A percentile compares a stretch with the other conserved stretches of the same genome.
These are phyloP conservation scores for Elephas maximus DNA, from an alignment of 2,113 vertebrate species.

Conservation along the genomic window DNA sequence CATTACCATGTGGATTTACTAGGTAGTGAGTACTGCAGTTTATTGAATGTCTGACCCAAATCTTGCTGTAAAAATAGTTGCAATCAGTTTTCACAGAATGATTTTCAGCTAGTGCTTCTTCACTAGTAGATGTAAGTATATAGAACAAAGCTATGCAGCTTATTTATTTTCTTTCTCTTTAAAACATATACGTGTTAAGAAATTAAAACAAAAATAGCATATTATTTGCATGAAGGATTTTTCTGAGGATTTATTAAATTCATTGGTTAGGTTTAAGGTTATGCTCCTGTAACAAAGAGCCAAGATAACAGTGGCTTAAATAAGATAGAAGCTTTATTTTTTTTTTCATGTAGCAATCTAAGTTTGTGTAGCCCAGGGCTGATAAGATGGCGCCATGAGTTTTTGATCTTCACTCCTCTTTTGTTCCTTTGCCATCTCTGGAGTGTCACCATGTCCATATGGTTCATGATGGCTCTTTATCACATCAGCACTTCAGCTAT, in stretches of 20 bases:
- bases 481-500: conserved; percentile 71
- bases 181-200: neutral
- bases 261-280: conserved; percentile 51
- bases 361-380: neutral
- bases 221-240: conserved; percentile 32
- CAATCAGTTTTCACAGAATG: neutral
- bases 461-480: conserved; percentile 60
- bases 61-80: conserved; percentile 49
- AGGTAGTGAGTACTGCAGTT: neutral
- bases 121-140: neutral
- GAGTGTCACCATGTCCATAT: conserved; percentile 12
- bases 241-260: conserved; percentile 38
- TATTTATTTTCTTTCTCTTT: conserved; percentile 14
- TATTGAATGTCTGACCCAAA: conserved; percentile 1
- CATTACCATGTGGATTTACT: conserved; percentile 20
- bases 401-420: neutral
- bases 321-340: conserved; percentile 63
- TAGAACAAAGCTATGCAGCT: neutral
- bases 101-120: conserved; percentile 26
- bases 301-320: conserved; percentile 44
- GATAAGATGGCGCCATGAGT: conserved; percentile 77
- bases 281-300: conserved; percentile 24
- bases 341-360: conserved; percentile 55
- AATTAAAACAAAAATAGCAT: neutral
- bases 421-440: conserved; percentile 74